These are phyloP conservation scores for Resseliella maxima DNA, from an alignment of 2,888 invertebrate genomes.

Conservation along the genomic window DNA sequence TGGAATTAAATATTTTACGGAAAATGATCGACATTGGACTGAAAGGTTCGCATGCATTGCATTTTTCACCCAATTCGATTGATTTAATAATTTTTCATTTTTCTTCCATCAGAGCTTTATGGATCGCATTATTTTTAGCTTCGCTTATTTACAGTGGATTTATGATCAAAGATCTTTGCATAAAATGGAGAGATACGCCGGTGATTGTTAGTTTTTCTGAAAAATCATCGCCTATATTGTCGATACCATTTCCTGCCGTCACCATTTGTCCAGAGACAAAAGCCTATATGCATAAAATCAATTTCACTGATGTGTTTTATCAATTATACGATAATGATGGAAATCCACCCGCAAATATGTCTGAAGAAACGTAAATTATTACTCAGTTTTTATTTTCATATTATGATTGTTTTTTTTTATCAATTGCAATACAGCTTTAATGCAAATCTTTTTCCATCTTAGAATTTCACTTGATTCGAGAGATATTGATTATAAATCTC, in stretches of 20 bases:
- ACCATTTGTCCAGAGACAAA: constrained; percentile 71
- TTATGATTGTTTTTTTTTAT: background rate
- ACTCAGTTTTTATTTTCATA: background rate
- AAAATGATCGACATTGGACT: too few species aligned
- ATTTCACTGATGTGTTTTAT: background rate
- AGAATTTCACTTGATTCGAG: too few species aligned
- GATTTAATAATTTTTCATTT: too few species aligned
- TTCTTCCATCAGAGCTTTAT: background rate
- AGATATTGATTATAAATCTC: too few species aligned
- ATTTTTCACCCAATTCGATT: too few species aligned
- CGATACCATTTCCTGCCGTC: constrained; percentile 69
- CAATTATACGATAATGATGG: background rate
- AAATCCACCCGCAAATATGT: too few species aligned
- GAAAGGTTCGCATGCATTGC: too few species aligned
- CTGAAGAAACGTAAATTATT: too few species aligned
- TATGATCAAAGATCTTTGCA: constrained; percentile 74
- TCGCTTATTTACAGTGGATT: constrained; percentile 62
- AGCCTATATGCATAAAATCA: background rate
- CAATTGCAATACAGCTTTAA: background rate
- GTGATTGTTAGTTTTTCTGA: constrained; percentile 11
- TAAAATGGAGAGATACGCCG: constrained; percentile 76
- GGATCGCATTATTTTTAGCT: background rate
- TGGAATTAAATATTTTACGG: too few species aligned
- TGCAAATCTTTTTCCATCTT: too few species aligned
- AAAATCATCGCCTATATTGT: background rate